Conservation (phyloP, 2,888 invertebrate genomes). For the Cataglyphis rosenhaueri region DNA sequence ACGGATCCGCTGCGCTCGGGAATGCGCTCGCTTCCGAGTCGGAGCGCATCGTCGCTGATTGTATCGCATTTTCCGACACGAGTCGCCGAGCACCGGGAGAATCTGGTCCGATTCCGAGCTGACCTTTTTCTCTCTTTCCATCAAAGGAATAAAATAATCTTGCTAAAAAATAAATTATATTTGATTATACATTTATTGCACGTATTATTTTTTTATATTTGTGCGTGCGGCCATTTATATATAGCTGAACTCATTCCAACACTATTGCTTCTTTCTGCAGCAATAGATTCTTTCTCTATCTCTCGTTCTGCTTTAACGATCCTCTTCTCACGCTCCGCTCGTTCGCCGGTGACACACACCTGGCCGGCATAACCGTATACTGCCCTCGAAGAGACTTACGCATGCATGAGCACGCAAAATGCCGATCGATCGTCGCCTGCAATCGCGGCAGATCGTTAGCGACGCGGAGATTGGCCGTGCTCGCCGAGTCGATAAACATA, state of each 20-base stretch:
- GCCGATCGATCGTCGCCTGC: slow-evolving; percentile 67
- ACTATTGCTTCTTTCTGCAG: not conserved
- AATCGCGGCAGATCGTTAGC: slow-evolving; percentile 69
- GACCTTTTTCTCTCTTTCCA: slow-evolving; percentile 8
- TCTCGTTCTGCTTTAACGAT: not conserved
- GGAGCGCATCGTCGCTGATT: slow-evolving; percentile 69
- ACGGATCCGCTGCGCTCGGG: slow-evolving; percentile 56
- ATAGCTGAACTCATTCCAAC: not conserved
- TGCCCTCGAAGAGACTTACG: slow-evolving; percentile 74
- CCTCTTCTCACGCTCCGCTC: slow-evolving; percentile 52
- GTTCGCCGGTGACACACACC: slow-evolving; percentile 74
- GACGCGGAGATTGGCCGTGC: slow-evolving; percentile 42
- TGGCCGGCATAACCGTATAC: slow-evolving; percentile 78
- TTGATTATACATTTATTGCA: not conserved
- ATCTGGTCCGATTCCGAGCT: slow-evolving; percentile 38
- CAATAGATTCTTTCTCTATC: not conserved
- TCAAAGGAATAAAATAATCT: slow-evolving; percentile 53
- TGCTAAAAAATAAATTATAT: not conserved
- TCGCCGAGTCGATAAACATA: slow-evolving; percentile 67
- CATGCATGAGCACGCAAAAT: slow-evolving; percentile 75
- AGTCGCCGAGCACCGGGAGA: slow-evolving; percentile 58
- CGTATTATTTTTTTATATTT: not conserved
- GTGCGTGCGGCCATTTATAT: not conserved
- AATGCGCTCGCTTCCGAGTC: slow-evolving; percentile 59
- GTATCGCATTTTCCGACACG: slow-evolving; percentile 73